These are phyloP conservation scores for Cartodere bifasciata DNA, from an alignment of 2,888 invertebrate species.

Conservation along the genomic window DNA sequence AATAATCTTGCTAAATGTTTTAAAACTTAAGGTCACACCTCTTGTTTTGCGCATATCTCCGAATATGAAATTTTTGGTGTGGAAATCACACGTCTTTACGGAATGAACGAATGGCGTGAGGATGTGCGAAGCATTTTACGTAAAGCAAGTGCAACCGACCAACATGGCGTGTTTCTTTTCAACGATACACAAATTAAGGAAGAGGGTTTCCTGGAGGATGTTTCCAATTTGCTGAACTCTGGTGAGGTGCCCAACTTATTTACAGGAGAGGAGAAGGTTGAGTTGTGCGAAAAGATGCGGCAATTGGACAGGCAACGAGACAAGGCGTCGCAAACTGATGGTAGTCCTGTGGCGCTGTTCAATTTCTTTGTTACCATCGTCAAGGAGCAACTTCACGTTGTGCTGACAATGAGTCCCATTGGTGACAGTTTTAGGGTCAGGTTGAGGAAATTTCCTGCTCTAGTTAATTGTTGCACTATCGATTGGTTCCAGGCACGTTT, in stretches of 20 bases:
- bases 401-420: constrained; percentile 82
- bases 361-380: constrained; percentile 82
- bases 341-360: constrained; percentile 78
- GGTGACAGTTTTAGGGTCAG: constrained; percentile 72
- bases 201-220: constrained; percentile 85
- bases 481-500: constrained; percentile 75
- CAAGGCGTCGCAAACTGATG: constrained; percentile 81
- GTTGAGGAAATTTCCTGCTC: constrained; percentile 80
- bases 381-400: constrained; percentile 81
- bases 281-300: constrained; percentile 88
- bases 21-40: no score
- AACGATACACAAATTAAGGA: constrained; percentile 89
- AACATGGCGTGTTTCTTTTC: constrained; percentile 81
- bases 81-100: constrained; percentile 81
- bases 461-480: constrained; percentile 91
- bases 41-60: constrained; percentile 88
- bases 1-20: constrained; percentile 11
- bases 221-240: constrained; percentile 82
- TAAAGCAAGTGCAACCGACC: constrained; percentile 71
- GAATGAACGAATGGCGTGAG: constrained; percentile 78
- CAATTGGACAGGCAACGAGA: constrained; percentile 79
- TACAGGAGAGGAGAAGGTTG: constrained; percentile 71
- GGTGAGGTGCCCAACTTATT: constrained; percentile 92
- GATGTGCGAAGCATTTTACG: constrained; percentile 64
- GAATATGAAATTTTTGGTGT: constrained; percentile 89